A percentile compares a stretch with the other conserved stretches of the same genome.
Evolutionary conservation across 2,113 vertebrate species (phyloP).

Genomic region (Paralichthys olivaceus): DNA sequence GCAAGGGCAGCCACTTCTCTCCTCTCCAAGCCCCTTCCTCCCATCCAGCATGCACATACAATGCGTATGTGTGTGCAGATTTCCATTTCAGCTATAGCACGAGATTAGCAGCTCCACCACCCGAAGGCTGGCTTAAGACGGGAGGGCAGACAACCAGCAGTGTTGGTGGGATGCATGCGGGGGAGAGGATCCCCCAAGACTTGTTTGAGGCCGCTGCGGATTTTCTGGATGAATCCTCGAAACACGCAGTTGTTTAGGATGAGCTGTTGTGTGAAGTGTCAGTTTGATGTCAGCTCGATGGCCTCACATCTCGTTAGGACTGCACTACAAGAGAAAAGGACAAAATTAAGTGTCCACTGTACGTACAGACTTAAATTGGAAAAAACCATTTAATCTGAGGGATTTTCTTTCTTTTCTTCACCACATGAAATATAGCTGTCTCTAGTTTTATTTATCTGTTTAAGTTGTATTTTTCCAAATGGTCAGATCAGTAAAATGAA

Average conservation of each 20-base stretch:
- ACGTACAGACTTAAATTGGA: neutral
- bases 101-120: constrained; percentile 72
- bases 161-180: constrained; percentile 74
- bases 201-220: constrained; percentile 64
- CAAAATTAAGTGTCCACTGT: neutral
- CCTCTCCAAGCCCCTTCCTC: constrained; percentile 60
- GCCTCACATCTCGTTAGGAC: constrained; percentile 32
- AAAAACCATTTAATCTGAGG: constrained; percentile 11
- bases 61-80: constrained; percentile 21
- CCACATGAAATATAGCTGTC: neutral
- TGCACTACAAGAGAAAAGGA: neutral
- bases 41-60: constrained; percentile 37
- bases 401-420: constrained; percentile 18
- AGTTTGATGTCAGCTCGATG: constrained; percentile 56
- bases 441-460: neutral
- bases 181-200: constrained; percentile 70
- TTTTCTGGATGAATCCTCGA: constrained; percentile 64
- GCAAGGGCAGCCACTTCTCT: constrained; percentile 79
- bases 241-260: constrained; percentile 54
- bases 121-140: constrained; percentile 77
- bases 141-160: constrained; percentile 67
- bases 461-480: neutral
- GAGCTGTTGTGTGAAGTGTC: constrained; percentile 59
- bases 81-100: constrained; percentile 78
- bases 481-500: neutral